Base-by-base conservation (phyloP, 2,888 invertebrate species). In the Phymatocera aterrima region DNA sequence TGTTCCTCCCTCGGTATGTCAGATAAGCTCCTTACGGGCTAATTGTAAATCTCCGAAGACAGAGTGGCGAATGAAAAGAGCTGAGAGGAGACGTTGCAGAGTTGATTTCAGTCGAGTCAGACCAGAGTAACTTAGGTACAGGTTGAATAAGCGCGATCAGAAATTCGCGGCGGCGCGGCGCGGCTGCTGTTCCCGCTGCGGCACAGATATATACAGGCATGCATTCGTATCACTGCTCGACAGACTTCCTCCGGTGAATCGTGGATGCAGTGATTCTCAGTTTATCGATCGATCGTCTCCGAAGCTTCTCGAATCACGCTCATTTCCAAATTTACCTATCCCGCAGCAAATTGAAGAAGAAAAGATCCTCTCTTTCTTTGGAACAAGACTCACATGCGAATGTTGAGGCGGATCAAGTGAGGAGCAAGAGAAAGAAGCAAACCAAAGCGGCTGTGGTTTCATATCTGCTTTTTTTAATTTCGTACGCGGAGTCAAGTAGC, bases 121-220 rank as follows among this genome's bases (percentile, higher is more conserved):
- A 72, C 18, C 18, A 31, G 51, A 48, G 72, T 72, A 51, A 72
- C 72, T 72, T 72, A n/a, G n/a, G n/a, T n/a, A 72, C 72, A 72
- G 72, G 72, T 72, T 72, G 72, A 72, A 72, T 72, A 72, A 72
- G 51, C 72, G 72, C 72, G 51, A 72, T 72, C 72, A 72, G 72
- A 72, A 72, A 72, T 72, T 72, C 72, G 51, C 72, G 34, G 72
- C 72, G 51, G 72, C 72, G 48, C 72, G 51, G 51, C 31, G 72
- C 72, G 51, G 72, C 72, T 72, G 72, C 72, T 72, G 51, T 68
- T 68, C 68, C 68, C 68, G 68, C 43, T 68, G n/a, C n/a, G 46
- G 68, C 46, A 68, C 68, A 72, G 72, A 48, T 70, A 46, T 65
- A 65, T 12, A 60, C 28, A 18, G 6, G n/a, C 34, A 51, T 34